Conservation (phyloP, 2,888 invertebrate genomes). For the Lithophane ornitopus region DNA sequence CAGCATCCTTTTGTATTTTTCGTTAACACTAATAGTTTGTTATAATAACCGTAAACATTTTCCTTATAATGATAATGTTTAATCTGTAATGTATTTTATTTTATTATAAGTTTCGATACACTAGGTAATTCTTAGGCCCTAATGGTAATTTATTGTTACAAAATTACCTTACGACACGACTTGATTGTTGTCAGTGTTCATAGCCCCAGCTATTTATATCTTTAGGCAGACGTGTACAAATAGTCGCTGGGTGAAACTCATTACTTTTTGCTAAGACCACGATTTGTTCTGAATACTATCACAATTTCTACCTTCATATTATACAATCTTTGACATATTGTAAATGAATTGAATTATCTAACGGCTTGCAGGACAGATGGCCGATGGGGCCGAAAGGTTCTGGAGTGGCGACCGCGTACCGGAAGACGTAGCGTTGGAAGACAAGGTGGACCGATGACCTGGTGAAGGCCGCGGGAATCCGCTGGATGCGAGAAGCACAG, state of each 20-base stretch:
- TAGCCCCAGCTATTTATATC: constrained; percentile 6
- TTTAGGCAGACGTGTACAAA: constrained; percentile 3
- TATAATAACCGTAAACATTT: neutral
- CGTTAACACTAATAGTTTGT: neutral
- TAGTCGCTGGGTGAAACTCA: constrained; percentile 4
- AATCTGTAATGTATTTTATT: neutral
- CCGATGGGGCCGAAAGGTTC: too few relatives aligned
- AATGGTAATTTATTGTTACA: neutral
- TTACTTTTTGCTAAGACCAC: constrained; percentile 19
- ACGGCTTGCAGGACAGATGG: too few relatives aligned
- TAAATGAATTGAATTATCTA: neutral
- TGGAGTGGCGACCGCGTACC: too few relatives aligned
- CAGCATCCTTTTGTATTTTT: constrained; percentile 62
- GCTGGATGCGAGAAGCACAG: too few relatives aligned
- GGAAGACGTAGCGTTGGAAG: too few relatives aligned
- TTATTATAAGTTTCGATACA: neutral
- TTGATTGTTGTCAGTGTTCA: neutral
- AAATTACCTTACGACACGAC: neutral
- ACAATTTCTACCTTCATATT: neutral
- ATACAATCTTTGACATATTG: neutral
- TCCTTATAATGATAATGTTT: neutral
- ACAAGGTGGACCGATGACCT: too few relatives aligned
- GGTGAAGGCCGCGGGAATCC: too few relatives aligned
- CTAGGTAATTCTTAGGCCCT: neutral
- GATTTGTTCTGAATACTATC: neutral